Base-by-base conservation (phyloP, 2,888 invertebrate genomes). In the Falcaria lacertinaria region DNA sequence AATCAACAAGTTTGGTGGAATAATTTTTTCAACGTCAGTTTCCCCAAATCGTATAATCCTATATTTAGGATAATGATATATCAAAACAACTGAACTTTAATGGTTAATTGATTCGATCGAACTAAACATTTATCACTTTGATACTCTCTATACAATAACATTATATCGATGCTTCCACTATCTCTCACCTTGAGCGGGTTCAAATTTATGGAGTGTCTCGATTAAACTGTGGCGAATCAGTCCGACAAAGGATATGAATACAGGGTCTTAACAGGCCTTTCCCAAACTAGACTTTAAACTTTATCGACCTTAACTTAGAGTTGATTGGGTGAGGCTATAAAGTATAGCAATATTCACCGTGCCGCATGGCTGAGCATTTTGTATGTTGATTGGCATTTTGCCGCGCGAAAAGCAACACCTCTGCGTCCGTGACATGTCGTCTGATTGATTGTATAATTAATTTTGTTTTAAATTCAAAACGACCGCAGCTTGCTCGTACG, bases 401-500 rank as follows among this genome's bases (percentile, higher is more conserved):
- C 80, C 75, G 84, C 76, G 86, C 85, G 80, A 86, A 85, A 84
- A 81, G 82, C 78, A 82, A 84, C 87, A 87, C 85, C 84, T 84
- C 74, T 68, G 68, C 74, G 83, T 74, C 82, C 83, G 57, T 81
- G 86, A 81, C 84, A 79, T 74, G 78, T 78, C 78, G 63, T 71
- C 72, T 79, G 84, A 85, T 85, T 86, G 85, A 87, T 86, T 86
- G 85, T 82, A 85, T 86, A 85, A 86, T 87, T 87, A 87, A 87
- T 87, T 87, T 80, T 74, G 73, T 82, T 83, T 81, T 75, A 78
- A 80, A 80, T 80, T 81, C 73, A 79, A 80, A 78, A 72, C 71
- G 69, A 67, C 72, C 71, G 74, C 74, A 74, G 69, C 69, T 67
- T 74, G 78, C 76, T 60, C 71, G 75, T 77, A 71, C 69, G 74